phyloP scores from a whole-genome alignment of 2,113 vertebrate species.

The Clarias batrachus region DNA sequence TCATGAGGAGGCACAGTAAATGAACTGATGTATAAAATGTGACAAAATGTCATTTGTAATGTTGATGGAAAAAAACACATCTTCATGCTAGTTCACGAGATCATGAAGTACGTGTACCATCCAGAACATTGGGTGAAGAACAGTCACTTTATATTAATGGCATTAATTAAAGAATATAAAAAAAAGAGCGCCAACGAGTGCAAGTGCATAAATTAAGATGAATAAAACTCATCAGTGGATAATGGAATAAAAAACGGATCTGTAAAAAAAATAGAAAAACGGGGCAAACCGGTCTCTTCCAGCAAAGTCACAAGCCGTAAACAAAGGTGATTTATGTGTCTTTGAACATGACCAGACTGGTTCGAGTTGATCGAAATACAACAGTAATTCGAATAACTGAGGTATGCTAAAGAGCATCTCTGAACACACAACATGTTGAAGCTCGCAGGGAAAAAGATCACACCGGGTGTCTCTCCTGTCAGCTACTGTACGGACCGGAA shows the following conservation, averaged over 20 bases:
- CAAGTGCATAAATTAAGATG: not conserved
- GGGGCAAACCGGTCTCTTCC: not conserved
- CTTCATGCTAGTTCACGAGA: not conserved
- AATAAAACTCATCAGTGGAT: not conserved
- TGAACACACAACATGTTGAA: too few relatives aligned
- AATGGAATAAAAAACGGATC: not conserved
- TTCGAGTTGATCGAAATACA: too few relatives aligned
- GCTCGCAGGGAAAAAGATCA: too few relatives aligned
- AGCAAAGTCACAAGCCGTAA: not conserved
- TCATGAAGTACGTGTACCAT: not conserved
- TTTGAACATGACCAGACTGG: too few relatives aligned
- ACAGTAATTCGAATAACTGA: too few relatives aligned
- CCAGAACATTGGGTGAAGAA: not conserved
- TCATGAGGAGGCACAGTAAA: not conserved
- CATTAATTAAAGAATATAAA: not conserved
- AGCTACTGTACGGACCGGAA: too few relatives aligned
- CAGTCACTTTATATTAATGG: not conserved
- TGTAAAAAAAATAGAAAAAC: not conserved
- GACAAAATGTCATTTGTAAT: too few relatives aligned
- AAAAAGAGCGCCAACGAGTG: not conserved
- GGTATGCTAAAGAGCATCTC: too few relatives aligned
- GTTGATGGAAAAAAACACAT: not conserved
- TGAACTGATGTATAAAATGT: not conserved
- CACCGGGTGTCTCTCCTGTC: too few relatives aligned
- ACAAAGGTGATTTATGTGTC: not conserved